phyloP scores from a whole-genome alignment of 2,113 vertebrate genomes.

The Myanophis thanlyinensis region DNA sequence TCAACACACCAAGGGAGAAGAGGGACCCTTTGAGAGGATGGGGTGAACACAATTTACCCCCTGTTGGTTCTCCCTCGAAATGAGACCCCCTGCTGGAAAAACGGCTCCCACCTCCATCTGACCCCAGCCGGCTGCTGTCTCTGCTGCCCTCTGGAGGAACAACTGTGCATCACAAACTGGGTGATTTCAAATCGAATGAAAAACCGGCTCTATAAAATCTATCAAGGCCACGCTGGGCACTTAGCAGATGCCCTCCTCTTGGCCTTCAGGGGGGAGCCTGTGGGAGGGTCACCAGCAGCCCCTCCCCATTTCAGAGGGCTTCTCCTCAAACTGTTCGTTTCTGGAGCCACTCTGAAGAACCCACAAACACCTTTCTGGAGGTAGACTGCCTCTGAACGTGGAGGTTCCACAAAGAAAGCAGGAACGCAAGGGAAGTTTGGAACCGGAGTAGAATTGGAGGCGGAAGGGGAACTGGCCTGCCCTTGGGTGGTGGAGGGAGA shows the following conservation, averaged over 20 bases:
- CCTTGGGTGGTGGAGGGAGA: background rate
- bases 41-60: background rate
- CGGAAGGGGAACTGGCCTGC: background rate
- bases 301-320: background rate
- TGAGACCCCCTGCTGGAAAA: no score
- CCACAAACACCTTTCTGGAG: background rate
- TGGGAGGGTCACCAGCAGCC: background rate
- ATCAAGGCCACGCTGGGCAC: slow-evolving; percentile 55
- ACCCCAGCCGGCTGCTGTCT: background rate
- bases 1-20: background rate
- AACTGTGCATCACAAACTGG: background rate
- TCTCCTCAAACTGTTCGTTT: background rate
- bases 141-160: slow-evolving; percentile 52
- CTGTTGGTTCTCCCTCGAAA: background rate
- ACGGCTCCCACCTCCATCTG: no score
- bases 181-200: no score
- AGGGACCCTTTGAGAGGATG: background rate
- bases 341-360: background rate
- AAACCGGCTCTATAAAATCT: slow-evolving; percentile 61
- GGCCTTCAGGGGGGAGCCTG: slow-evolving; percentile 24
- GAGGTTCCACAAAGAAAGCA: background rate
- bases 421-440: background rate
- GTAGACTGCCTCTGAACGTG: background rate
- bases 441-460: background rate
- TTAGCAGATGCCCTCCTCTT: slow-evolving; percentile 36